These are phyloP conservation scores for Enteromius mattozi DNA, from an alignment of 2,797 vertebrate species.

Conservation along the genomic window DNA sequence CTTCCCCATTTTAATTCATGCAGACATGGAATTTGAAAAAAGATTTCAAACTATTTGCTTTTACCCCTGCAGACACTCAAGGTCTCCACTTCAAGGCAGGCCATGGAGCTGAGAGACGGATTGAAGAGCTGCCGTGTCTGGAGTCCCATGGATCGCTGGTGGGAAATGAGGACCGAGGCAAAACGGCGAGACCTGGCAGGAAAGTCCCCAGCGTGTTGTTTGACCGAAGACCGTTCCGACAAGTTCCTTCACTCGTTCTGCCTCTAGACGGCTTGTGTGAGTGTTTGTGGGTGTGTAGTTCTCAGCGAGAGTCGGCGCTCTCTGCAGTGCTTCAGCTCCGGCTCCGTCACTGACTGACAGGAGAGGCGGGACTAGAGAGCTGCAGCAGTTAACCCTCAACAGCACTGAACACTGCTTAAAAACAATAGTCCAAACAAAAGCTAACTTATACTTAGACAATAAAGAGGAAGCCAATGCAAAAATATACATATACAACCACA, in stretches of 20 bases:
- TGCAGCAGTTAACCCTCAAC: conserved; percentile 74
- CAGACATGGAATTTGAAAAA: neutral
- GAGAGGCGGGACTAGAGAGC: conserved; percentile 71
- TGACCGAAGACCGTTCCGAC: conserved; percentile 62
- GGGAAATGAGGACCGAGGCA: conserved; percentile 59
- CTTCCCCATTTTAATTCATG: neutral
- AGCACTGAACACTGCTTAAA: conserved; percentile 19
- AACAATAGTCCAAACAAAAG: conserved; percentile 46
- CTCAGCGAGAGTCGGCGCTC: conserved; percentile 29
- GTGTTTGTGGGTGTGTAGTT: conserved; percentile 21
- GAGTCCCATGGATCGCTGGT: conserved; percentile 78
- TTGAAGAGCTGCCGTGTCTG: conserved; percentile 73
- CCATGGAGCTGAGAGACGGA: conserved; percentile 73
- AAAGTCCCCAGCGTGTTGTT: conserved; percentile 64
- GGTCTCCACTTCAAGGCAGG: conserved; percentile 80
- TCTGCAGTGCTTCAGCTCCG: conserved; percentile 53
- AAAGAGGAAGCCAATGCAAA: conserved; percentile 20
- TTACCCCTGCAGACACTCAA: conserved; percentile 76
- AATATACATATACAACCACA: conserved; percentile 52
- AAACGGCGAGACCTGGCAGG: conserved; percentile 54
- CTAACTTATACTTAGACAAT: conserved; percentile 1
- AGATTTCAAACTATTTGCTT: conserved; percentile 61
- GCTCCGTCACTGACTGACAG: conserved; percentile 67
- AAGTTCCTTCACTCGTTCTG: conserved; percentile 67
- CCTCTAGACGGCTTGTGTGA: conserved; percentile 43